Conservation (phyloP, 1,140 invertebrate species). For the Aphaenogaster floridana region DNA sequence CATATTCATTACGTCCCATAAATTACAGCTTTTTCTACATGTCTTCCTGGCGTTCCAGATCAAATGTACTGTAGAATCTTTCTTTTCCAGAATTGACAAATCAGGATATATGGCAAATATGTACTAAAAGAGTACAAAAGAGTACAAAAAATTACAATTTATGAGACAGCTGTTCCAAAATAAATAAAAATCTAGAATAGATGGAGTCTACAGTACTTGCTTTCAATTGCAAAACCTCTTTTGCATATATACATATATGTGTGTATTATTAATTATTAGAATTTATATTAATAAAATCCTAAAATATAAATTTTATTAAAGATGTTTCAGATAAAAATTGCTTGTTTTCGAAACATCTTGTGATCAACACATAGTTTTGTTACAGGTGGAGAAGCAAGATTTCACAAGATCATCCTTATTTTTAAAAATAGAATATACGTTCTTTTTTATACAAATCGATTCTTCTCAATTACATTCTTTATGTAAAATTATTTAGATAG, state of each 20-base stretch:
- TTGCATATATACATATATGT: neutral
- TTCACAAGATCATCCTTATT: neutral
- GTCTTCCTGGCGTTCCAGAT: neutral
- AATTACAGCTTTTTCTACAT: neutral
- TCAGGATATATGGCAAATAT: neutral
- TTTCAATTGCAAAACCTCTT: neutral
- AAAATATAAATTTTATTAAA: neutral
- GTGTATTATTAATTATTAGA: neutral
- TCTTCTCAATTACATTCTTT: neutral
- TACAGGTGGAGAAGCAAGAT: neutral
- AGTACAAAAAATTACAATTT: neutral
- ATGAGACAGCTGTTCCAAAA: neutral
- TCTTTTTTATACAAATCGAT: neutral
- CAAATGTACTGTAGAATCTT: neutral
- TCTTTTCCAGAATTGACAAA: neutral
- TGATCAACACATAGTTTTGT: neutral
- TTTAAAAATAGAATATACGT: neutral
- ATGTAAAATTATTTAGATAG: neutral
- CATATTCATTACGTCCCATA: conserved; percentile 11
- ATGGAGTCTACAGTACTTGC: neutral
- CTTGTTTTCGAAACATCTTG: neutral
- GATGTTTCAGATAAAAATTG: neutral
- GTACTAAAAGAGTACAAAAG: neutral
- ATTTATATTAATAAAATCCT: neutral
- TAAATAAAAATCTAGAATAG: neutral